Evolutionary conservation across 2,797 vertebrate genomes (phyloP), one percentile per base, ranked within the genome.

Genomic region (Danio aesculapii): DNA sequence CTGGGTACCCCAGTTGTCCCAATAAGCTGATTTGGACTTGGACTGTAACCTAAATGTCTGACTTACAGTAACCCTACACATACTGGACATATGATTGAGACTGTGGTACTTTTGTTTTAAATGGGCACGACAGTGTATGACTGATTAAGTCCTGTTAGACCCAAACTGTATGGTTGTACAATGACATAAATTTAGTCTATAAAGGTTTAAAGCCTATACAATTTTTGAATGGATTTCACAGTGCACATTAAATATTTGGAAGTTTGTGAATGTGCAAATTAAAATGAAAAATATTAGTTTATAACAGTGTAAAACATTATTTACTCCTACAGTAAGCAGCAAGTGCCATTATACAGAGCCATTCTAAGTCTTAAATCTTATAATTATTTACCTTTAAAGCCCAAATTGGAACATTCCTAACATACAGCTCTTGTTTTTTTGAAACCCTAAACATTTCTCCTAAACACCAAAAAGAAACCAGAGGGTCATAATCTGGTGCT

Each of bases 21-120:
- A 86, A 84, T 93, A 92, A 94, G 92, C 92, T 86, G 58, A 82
- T 91, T 92, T 92, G 67, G 86, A 80, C 77, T 81, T 68, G 70
- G 50, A 43, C 43, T 13, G 73, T 84, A 85, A 90, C 82, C 63
- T 69, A 73, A 19, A 81, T 82, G 62, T 73, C 57, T 80, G 66
- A 52, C 63, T 83, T 57, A 57, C 13, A 76, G 68, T 67, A 66
- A 75, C 58, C 82, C 39, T 13, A 5, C 13, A 67, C 41, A 52
- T 47, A n/a, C 66, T 2, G 59, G 46, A 17, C 59, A 70, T 68
- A 9, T 79, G n/a, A 44, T 17, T 12, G 12, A 50, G 46, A 70
- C 6, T 58, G 21, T 52, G 13, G 44, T 5, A 30, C 49, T n/a
- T 19, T 44, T 53, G 44, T 12, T 67, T 52, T 61, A 16, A 59